phyloP scores from a whole-genome alignment of 1,140 invertebrate species.

The Camponotus floridanus region DNA sequence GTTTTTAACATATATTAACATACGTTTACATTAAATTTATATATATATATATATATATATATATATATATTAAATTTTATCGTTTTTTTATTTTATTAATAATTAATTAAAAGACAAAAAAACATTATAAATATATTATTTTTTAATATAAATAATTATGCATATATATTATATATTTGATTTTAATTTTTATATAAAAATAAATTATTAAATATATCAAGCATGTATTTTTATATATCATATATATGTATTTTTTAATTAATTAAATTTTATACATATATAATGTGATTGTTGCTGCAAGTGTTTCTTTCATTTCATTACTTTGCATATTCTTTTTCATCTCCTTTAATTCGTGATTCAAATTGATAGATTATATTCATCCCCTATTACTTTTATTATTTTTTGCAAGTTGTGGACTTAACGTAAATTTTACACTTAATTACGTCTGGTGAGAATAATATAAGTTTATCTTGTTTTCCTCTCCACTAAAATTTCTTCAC shows the following conservation, averaged over 20 bases:
- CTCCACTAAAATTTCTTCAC: slow-evolving; percentile 18
- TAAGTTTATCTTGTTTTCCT: slow-evolving; percentile 44
- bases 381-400: background rate
- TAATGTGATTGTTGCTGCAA: background rate
- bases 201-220: slow-evolving; percentile 23
- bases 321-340: background rate
- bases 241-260: background rate
- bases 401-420: slow-evolving; percentile 10
- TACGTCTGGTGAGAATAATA: slow-evolving; percentile 52
- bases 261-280: background rate
- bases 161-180: too few relatives aligned
- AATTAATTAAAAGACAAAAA: background rate
- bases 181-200: background rate
- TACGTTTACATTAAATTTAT: background rate
- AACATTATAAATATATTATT: too few relatives aligned
- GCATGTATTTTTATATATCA: background rate
- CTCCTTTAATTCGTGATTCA: slow-evolving; percentile 29
- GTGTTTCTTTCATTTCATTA: background rate
- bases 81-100: background rate
- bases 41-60: background rate
- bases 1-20: background rate
- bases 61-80: background rate
- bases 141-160: too few relatives aligned
- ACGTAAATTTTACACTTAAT: slow-evolving; percentile 56
- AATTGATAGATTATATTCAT: background rate